phyloP scores from a whole-genome alignment of 2,797 vertebrate species.

The Xenopus petersii region DNA sequence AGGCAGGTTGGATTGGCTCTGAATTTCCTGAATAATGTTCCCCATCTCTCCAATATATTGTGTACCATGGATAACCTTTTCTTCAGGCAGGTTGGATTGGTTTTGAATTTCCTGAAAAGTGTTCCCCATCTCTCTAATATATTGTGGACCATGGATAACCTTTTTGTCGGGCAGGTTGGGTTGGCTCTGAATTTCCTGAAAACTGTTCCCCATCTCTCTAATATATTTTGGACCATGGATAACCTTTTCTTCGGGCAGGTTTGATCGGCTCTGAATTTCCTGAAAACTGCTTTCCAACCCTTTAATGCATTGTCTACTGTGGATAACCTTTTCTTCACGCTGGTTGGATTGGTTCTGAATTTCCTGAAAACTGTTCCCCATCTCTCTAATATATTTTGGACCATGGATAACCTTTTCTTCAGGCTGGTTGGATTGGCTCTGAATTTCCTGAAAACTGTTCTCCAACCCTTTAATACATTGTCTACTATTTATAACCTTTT shows the following conservation, averaged over 20 bases:
- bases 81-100: background rate
- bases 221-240: constrained; percentile 32
- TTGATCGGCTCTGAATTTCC: constrained; percentile 27
- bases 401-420: constrained; percentile 28
- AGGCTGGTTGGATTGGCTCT: constrained; percentile 9
- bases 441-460: constrained; percentile 35
- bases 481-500: constrained; percentile 24
- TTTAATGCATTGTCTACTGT: background rate
- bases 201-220: constrained; percentile 16
- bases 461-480: background rate
- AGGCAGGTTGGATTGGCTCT: constrained; percentile 8
- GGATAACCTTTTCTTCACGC: background rate
- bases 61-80: constrained; percentile 39
- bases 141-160: constrained; percentile 14
- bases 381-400: constrained; percentile 4
- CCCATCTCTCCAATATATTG: background rate
- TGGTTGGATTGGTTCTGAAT: constrained; percentile 20
- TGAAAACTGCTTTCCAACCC: constrained; percentile 18
- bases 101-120: constrained; percentile 23
- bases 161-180: background rate
- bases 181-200: constrained; percentile 26
- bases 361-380: constrained; percentile 31
- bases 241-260: background rate
- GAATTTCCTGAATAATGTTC: constrained; percentile 33
- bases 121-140: constrained; percentile 18